A percentile compares a stretch with the other conserved stretches of the same genome.
These are phyloP conservation scores for Lontra canadensis DNA, from an alignment of 2,113 vertebrate species.

Conservation along the genomic window DNA sequence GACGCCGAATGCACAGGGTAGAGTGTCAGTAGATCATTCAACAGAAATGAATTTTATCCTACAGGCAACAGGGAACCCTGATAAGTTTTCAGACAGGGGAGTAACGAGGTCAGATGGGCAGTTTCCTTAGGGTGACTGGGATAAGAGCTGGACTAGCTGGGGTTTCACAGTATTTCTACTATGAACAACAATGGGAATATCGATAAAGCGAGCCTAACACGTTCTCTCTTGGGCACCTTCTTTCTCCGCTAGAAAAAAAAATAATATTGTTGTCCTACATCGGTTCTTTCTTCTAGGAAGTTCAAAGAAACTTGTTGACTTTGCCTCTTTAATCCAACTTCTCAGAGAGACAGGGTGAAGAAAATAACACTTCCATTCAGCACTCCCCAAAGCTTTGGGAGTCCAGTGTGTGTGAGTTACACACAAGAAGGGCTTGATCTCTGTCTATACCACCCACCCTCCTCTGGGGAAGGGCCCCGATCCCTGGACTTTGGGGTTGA, in stretches of 20 bases:
- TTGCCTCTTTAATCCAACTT: slow-evolving; percentile 56
- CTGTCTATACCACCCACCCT: not conserved
- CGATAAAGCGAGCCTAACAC: not conserved
- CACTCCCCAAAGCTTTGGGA: not conserved
- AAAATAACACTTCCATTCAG: not conserved
- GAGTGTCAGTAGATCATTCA: not conserved
- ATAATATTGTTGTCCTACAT: not conserved
- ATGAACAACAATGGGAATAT: not conserved
- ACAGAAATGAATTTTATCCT: not conserved
- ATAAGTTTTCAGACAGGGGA: not conserved
- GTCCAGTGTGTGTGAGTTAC: not conserved
- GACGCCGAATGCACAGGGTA: not conserved
- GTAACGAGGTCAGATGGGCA: not conserved
- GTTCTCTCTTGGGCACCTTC: not conserved
- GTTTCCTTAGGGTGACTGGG: not conserved
- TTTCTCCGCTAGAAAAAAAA: slow-evolving; percentile 1
- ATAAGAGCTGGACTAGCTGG: not conserved
- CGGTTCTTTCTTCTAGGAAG: slow-evolving; percentile 4
- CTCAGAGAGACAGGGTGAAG: not conserved
- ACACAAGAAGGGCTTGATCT: slow-evolving; percentile 13
- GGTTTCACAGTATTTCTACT: too few species aligned
- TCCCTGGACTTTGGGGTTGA: not conserved
- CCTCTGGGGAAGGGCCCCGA: not conserved
- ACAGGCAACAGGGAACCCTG: not conserved
- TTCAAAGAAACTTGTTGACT: slow-evolving; percentile 57